A percentile compares a stretch with the other conserved stretches of the same genome.
Conservation (phyloP, 2,888 invertebrate genomes). For the Drosophila nr. perissopoda region DNA sequence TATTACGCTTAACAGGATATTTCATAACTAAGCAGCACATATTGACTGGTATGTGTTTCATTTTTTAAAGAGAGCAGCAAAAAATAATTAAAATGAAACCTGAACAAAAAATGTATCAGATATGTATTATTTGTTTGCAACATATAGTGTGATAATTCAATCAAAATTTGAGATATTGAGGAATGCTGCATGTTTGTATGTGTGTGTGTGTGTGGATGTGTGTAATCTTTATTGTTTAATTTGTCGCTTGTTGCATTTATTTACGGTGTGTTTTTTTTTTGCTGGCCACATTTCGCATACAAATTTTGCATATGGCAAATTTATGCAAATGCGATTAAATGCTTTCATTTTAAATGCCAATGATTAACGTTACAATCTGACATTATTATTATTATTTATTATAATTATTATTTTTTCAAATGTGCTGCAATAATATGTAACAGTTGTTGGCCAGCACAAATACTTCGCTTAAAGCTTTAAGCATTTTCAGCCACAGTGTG, state of each 20-base stretch:
- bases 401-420: conserved; percentile 17
- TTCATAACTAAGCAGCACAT: not conserved
- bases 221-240: conserved; percentile 73
- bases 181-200: not conserved
- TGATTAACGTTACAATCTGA: conserved; percentile 62
- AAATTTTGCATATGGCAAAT: conserved; percentile 54
- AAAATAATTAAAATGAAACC: conserved; percentile 48
- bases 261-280: conserved; percentile 20
- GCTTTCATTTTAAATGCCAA: conserved; percentile 61
- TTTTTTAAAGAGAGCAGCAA: conserved; percentile 21
- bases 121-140: conserved; percentile 32
- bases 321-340: conserved; percentile 77
- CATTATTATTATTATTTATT: conserved; percentile 44
- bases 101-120: conserved; percentile 25
- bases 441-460: conserved; percentile 23
- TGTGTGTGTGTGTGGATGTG: conserved; percentile 16
- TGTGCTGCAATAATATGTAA: conserved; percentile 19
- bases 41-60: not conserved
- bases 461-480: conserved; percentile 21
- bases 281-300: conserved; percentile 19
- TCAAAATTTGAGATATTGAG: conserved; percentile 54
- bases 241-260: conserved; percentile 59
- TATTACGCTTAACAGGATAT: conserved; percentile 12
- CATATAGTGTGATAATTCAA: conserved; percentile 71
- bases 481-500: not conserved